Conservation (phyloP, 2,113 vertebrate genomes). For the Perca fluviatilis region DNA sequence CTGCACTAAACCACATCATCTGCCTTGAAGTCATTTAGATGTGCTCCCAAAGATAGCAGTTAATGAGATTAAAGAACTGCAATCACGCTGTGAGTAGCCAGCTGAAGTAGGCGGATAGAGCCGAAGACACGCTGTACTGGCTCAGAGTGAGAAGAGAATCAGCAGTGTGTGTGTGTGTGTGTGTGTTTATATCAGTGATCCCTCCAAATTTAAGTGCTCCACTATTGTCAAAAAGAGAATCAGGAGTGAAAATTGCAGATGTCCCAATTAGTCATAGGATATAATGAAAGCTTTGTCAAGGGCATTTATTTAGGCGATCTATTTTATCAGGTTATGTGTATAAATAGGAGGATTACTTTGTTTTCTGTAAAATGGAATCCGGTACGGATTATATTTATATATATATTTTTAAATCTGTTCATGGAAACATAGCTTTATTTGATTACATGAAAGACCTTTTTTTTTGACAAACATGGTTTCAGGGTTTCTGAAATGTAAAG, state of each 20-base stretch:
- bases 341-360: constrained; percentile 23
- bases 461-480: neutral
- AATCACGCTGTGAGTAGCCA: constrained; percentile 53
- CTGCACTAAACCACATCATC: constrained; percentile 65
- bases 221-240: constrained; percentile 35
- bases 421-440: neutral
- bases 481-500: neutral
- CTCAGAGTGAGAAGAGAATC: constrained; percentile 32
- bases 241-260: constrained; percentile 26
- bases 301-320: constrained; percentile 17
- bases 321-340: constrained; percentile 12
- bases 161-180: neutral
- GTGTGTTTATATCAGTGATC: constrained; percentile 30
- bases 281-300: constrained; percentile 27
- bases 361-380: constrained; percentile 15
- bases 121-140: constrained; percentile 41
- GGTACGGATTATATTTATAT: neutral
- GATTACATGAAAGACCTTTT: neutral
- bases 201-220: constrained; percentile 13
- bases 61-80: constrained; percentile 72
- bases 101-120: constrained; percentile 49
- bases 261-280: constrained; percentile 27
- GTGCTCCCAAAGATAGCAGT: constrained; percentile 66
- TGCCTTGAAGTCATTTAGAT: constrained; percentile 70
- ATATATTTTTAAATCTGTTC: constrained; percentile 4